A percentile compares a stretch with the other conserved stretches of the same genome.
These are phyloP conservation scores for Symphodus melops DNA, from an alignment of 2,113 vertebrate genomes.

Conservation along the genomic window DNA sequence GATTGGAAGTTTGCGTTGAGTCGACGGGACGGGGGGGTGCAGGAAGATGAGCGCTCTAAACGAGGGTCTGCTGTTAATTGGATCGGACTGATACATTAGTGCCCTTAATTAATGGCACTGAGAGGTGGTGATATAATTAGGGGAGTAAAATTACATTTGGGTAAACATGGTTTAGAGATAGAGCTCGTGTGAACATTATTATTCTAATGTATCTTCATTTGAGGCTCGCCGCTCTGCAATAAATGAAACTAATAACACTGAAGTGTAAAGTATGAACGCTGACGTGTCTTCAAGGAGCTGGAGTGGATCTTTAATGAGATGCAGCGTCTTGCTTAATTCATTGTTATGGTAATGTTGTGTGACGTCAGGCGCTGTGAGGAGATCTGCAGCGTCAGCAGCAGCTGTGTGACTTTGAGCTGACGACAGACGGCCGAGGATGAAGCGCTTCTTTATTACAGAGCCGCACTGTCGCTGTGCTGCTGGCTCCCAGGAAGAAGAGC, in stretches of 20 bases:
- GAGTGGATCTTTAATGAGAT: conserved; percentile 41
- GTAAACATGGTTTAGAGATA: conserved; percentile 51
- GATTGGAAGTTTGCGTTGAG: too few species aligned
- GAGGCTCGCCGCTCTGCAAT: conserved; percentile 19
- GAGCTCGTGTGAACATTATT: conserved; percentile 61
- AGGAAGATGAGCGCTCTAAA: conserved; percentile 15
- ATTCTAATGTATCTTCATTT: conserved; percentile 59
- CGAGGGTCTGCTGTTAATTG: conserved; percentile 52
- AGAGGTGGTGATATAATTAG: conserved; percentile 52
- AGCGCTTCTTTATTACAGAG: conserved; percentile 50
- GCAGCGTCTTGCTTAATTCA: conserved; percentile 51
- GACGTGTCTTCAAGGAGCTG: conserved; percentile 3
- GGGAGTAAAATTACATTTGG: conserved; percentile 60
- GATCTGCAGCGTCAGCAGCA: conserved; percentile 64
- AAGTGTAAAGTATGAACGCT: conserved; percentile 27
- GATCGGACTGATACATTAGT: conserved; percentile 57
- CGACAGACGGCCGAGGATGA: conserved; percentile 40
- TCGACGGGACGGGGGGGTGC: not conserved
- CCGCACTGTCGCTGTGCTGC: conserved; percentile 17
- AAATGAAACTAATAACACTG: conserved; percentile 22
- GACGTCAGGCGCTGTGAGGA: conserved; percentile 43
- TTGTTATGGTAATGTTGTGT: conserved; percentile 60
- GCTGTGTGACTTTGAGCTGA: conserved; percentile 65
- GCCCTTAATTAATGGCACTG: conserved; percentile 55
- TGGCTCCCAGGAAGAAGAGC: too few species aligned